Conservation (phyloP, 2,113 vertebrate species). For the Catharus bicknelli region DNA sequence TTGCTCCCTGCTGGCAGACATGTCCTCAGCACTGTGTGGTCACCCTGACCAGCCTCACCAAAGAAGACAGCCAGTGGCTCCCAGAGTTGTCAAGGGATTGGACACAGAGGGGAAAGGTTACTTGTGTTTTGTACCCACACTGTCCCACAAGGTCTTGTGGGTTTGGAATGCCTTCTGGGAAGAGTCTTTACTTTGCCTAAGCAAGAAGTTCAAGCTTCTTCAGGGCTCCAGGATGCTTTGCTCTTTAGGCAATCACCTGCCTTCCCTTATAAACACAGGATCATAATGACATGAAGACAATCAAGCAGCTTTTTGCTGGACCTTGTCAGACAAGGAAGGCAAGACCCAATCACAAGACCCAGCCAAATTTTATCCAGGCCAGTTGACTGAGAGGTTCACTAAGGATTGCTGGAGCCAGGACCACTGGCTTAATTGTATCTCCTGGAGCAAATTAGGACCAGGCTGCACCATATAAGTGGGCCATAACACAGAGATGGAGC, state of each 20-base stretch:
- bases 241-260: neutral
- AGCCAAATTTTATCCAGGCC: neutral
- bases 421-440: accelerated
- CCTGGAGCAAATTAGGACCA: neutral
- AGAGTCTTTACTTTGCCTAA: neutral
- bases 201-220: neutral
- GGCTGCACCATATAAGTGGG: neutral
- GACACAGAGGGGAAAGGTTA: neutral
- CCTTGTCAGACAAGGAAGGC: neutral
- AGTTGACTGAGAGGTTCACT: neutral
- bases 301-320: neutral
- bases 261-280: neutral
- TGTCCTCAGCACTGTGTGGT: accelerated
- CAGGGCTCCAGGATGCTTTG: neutral
- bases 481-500: neutral
- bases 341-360: neutral
- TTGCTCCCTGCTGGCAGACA: neutral
- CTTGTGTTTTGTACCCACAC: neutral
- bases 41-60: neutral
- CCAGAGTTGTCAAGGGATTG: neutral
- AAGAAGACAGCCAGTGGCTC: accelerated
- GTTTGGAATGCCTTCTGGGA: neutral
- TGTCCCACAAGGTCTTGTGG: neutral
- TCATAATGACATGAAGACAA: neutral
- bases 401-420: neutral